A percentile compares a stretch with the other conserved stretches of the same genome.
Evolutionary conservation across 1,140 invertebrate species (phyloP).

Genomic region (Drosophila repleta): DNA sequence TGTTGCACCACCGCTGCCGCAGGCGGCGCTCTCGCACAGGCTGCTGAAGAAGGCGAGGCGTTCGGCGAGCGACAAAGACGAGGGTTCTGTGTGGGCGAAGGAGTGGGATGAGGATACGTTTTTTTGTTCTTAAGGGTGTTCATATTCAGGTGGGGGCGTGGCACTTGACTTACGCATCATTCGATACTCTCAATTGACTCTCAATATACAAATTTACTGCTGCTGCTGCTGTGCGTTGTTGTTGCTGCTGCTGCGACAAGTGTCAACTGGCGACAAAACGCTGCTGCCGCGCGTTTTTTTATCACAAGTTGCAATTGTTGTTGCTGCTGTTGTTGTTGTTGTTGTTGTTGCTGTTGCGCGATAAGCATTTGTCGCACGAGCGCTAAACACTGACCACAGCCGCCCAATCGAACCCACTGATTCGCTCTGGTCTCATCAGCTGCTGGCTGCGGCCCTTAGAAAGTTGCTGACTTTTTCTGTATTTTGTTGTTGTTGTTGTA

Average conservation of each 20-base stretch:
- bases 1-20: slow-evolving; percentile 32
- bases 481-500: slow-evolving; percentile 21
- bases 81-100: slow-evolving; percentile 61
- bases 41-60: slow-evolving; percentile 78
- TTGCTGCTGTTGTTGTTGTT: slow-evolving; percentile 23
- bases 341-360: slow-evolving; percentile 23
- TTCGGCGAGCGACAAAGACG: slow-evolving; percentile 77
- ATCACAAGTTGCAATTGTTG: slow-evolving; percentile 39
- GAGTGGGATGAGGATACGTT: neutral
- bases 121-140: no score
- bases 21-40: slow-evolving; percentile 50
- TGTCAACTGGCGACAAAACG: slow-evolving; percentile 33
- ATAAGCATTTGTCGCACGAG: slow-evolving; percentile 28
- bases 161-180: slow-evolving; percentile 62
- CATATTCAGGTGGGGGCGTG: neutral
- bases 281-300: slow-evolving; percentile 42
- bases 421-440: slow-evolving; percentile 12
- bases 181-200: slow-evolving; percentile 28
- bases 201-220: slow-evolving; percentile 24
- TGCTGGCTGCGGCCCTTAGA: slow-evolving; percentile 33
- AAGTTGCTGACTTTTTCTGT: slow-evolving; percentile 44
- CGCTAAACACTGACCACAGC: slow-evolving; percentile 31
- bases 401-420: slow-evolving; percentile 3
- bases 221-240: neutral
- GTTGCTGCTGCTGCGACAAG: slow-evolving; percentile 18